phyloP scores from a whole-genome alignment of 1,140 invertebrate species.

The Sarcophaga bullata region DNA sequence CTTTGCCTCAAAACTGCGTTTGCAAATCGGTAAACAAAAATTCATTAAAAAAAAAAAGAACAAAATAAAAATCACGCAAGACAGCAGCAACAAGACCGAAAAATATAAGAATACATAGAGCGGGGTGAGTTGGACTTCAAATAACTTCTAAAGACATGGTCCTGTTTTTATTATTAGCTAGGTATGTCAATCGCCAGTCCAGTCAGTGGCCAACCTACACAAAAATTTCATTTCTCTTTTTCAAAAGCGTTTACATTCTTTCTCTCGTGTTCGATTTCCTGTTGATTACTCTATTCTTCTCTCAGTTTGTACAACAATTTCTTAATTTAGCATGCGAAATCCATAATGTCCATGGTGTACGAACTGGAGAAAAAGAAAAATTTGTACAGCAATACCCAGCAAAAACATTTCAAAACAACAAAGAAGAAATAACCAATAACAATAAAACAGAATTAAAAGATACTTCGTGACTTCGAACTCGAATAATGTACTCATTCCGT shows the following conservation, averaged over 20 bases:
- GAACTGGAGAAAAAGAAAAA: constrained; percentile 7
- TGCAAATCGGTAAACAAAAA: constrained; percentile 6
- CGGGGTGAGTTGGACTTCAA: not conserved
- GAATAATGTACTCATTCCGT: not conserved
- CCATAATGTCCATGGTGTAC: not conserved
- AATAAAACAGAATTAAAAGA: not conserved
- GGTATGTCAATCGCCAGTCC: not conserved
- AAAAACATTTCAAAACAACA: constrained; percentile 15
- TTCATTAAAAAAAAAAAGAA: not conserved
- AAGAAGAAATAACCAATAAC: not conserved
- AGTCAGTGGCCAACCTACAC: not conserved
- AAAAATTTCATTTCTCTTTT: too few species aligned
- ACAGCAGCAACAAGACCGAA: not conserved
- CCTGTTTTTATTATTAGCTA: not conserved
- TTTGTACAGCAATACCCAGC: not conserved
- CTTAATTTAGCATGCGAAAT: not conserved
- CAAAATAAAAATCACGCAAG: too few species aligned
- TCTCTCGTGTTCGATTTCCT: not conserved
- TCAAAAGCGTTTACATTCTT: too few species aligned
- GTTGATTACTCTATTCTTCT: not conserved
- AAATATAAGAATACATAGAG: not conserved
- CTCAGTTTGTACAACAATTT: not conserved
- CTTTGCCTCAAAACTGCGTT: not conserved
- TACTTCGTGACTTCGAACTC: not conserved
- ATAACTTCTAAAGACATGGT: not conserved